These are phyloP conservation scores for Zaprionus lachaisei DNA, from an alignment of 1,140 invertebrate species.

Conservation along the genomic window DNA sequence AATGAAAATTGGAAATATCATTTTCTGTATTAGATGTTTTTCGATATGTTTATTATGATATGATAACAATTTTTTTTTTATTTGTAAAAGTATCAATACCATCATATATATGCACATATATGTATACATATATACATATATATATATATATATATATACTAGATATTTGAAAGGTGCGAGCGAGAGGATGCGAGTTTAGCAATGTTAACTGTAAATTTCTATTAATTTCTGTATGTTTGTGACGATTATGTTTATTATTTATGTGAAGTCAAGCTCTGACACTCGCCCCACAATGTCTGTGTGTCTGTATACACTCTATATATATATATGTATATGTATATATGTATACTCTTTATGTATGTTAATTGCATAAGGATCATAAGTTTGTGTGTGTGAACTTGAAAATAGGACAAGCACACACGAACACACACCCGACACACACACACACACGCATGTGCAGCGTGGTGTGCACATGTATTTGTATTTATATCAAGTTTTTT, in stretches of 20 bases:
- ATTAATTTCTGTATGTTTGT: slow-evolving; percentile 37
- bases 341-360: neutral
- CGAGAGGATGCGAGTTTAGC: slow-evolving; percentile 21
- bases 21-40: slow-evolving; percentile 5
- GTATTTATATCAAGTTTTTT: slow-evolving; percentile 50
- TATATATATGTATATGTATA: slow-evolving; percentile 12
- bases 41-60: slow-evolving; percentile 57
- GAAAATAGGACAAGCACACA: slow-evolving; percentile 1
- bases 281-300: neutral
- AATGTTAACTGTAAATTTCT: slow-evolving; percentile 47
- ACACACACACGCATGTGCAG: neutral
- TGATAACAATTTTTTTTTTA: slow-evolving; percentile 47
- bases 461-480: slow-evolving; percentile 41
- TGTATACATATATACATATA: slow-evolving; percentile 41
- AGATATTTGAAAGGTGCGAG: slow-evolving; percentile 9
- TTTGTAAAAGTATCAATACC: slow-evolving; percentile 58
- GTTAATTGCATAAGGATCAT: neutral
- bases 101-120: slow-evolving; percentile 31
- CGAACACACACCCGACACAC: neutral
- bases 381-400: neutral
- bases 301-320: neutral
- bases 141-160: slow-evolving; percentile 23
- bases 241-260: slow-evolving; percentile 39
- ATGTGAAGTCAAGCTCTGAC: slow-evolving; percentile 14
- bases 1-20: slow-evolving; percentile 21